Evolutionary conservation across 2,888 invertebrate species (phyloP).

Genomic region (Noctua janthina): DNA sequence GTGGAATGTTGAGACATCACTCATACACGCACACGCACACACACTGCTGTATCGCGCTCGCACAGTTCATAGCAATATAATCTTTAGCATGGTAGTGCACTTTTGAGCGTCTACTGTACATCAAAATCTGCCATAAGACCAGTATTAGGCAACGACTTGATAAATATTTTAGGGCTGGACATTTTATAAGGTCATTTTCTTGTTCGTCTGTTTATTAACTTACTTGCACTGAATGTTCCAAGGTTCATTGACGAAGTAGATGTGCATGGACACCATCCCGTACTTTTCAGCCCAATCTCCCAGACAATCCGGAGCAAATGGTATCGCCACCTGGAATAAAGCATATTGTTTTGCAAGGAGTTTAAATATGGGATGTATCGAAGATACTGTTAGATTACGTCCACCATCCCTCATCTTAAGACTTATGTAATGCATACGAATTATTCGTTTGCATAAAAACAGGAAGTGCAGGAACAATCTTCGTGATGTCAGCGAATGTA

Average conservation of each 20-base stretch:
- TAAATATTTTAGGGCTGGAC: neutral
- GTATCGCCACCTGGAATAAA: slow-evolving; percentile 56
- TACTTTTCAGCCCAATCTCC: slow-evolving; percentile 69
- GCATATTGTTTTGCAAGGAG: neutral
- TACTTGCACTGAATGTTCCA: slow-evolving; percentile 69
- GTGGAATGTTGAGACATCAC: no score
- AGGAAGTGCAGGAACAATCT: neutral
- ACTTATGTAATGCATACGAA: neutral
- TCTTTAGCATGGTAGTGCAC: no score
- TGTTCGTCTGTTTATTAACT: slow-evolving; percentile 13
- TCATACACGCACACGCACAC: no score
- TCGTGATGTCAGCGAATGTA: neutral
- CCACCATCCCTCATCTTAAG: neutral
- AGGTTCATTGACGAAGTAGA: slow-evolving; percentile 72
- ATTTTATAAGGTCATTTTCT: neutral
- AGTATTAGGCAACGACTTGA: neutral
- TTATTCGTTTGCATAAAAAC: neutral
- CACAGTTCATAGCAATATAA: no score
- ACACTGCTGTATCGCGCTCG: no score
- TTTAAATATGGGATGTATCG: neutral
- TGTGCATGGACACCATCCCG: slow-evolving; percentile 72
- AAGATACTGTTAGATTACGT: neutral
- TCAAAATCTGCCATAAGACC: neutral
- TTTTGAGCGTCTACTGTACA: no score
- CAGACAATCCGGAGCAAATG: slow-evolving; percentile 61